These are phyloP conservation scores for Tychaedon coryphoeus DNA, from an alignment of 2,113 vertebrate species.

Conservation along the genomic window DNA sequence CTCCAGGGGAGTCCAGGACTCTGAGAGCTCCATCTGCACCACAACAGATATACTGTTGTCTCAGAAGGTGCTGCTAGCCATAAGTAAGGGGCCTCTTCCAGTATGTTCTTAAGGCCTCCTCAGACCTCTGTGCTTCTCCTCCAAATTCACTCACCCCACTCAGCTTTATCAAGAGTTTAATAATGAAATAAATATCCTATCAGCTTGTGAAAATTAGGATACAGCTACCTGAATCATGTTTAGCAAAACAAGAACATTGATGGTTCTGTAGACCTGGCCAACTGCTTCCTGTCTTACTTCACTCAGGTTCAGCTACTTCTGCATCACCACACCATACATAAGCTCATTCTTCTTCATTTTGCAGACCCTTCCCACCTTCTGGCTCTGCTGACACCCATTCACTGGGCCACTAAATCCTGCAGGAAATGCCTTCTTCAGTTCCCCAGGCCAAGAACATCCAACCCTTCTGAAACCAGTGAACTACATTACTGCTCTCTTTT, in stretches of 20 bases:
- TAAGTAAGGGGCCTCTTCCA: not conserved
- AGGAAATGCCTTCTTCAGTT: not conserved
- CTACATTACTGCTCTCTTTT: not conserved
- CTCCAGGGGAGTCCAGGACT: not conserved
- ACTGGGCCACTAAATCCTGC: not conserved
- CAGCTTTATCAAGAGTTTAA: not conserved
- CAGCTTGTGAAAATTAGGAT: not conserved
- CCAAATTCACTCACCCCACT: not conserved
- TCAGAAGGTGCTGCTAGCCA: not conserved
- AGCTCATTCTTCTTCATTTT: not conserved
- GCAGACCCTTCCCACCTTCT: not conserved
- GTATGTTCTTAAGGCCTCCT: not conserved
- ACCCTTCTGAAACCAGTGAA: not conserved
- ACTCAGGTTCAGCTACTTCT: not conserved
- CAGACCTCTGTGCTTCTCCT: not conserved
- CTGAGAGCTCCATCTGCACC: not conserved
- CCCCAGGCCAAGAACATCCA: not conserved
- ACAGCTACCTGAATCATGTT: not conserved
- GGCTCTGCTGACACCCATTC: not conserved
- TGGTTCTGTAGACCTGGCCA: not conserved
- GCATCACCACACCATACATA: not conserved
- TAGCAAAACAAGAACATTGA: not conserved
- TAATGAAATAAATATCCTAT: not conserved
- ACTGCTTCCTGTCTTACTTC: not conserved
- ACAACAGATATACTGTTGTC: not conserved